These are phyloP conservation scores for Thamnophis sirtalis DNA, from an alignment of 2,113 vertebrate species.

Conservation along the genomic window DNA sequence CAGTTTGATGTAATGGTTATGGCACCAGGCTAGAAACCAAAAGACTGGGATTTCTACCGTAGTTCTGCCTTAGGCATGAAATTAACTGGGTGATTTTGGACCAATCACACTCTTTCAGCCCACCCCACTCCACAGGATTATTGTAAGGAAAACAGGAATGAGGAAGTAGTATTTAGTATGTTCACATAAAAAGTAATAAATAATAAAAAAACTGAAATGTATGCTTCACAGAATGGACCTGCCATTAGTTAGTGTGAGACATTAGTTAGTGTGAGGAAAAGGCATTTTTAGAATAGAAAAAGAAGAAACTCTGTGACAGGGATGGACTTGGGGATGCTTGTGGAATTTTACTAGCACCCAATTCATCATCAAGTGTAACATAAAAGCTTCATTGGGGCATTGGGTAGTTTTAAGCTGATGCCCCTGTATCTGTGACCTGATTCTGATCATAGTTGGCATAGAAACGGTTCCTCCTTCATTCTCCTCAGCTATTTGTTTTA, in stretches of 20 bases:
- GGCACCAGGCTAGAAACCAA: too few species aligned
- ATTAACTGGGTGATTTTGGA: too few species aligned
- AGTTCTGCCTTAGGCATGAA: too few species aligned
- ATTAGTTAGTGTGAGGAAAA: not conserved
- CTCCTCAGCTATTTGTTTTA: not conserved
- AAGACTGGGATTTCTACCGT: too few species aligned
- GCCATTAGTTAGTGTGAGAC: not conserved
- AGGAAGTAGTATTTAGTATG: too few species aligned
- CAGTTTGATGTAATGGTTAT: too few species aligned
- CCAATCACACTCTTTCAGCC: too few species aligned
- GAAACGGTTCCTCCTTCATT: not conserved
- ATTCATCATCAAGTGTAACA: not conserved
- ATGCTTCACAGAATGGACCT: not conserved
- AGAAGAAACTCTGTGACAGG: slow-evolving; percentile 30
- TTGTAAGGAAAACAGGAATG: too few species aligned
- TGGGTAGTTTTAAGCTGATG: not conserved
- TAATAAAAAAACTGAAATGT: too few species aligned
- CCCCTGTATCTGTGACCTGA: not conserved
- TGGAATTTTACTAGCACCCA: not conserved
- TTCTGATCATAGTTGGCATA: not conserved
- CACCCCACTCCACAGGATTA: too few species aligned
- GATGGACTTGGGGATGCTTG: not conserved
- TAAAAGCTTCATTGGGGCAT: not conserved
- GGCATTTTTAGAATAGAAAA: not conserved
- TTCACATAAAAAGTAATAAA: too few species aligned